Base-by-base conservation (phyloP, 2,888 invertebrate genomes). In the Tribolium freemani region DNA sequence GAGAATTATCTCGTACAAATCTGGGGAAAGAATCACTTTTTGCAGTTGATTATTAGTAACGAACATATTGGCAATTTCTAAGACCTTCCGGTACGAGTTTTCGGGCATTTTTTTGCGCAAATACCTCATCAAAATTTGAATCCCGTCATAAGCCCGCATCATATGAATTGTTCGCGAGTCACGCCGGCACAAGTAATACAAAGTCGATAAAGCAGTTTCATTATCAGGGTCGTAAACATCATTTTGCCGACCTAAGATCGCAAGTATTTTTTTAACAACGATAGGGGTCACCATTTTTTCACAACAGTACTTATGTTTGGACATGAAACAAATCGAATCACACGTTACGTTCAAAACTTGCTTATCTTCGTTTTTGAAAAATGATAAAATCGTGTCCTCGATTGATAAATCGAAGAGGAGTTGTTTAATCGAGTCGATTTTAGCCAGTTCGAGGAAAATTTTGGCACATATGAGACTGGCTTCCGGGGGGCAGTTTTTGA, bases 231-330 rank as follows among this genome's bases (percentile, higher is more conserved):
- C 82, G 38, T 75, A 77, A 20, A 77, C 76, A 50, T 78, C 78
- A 38, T 70, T 69, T 50, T 76, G 76, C 48, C 79, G 70, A 10
- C 77, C 72, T 21, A 83, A 54, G 5, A 83, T 79, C 11, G 76
- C 73, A 2, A 81, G 54, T 8, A 84, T 48, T 38, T 76, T 79
- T 56, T 75, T 76, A 1, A 83, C 69, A 3, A 84, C 77, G 10
- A 74, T 73, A 3, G 82, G 79, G 3, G 81, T 82, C 11, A 83
- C 60, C 80, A 84, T 83, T 60, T 78, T 78, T 45, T 82, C 80
- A 56, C 83, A 84, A 67, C 83, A 84, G 68, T 82, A 83, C 50
- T 78, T 81, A 54, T 84, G 83, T 10, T 76, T 74, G 2, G 80
- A 77, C 80, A 84, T 79, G 58, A 83, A 83, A 0, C 79, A 77